Evolutionary conservation across 2,113 vertebrate genomes (phyloP).

Genomic region (Proteles cristata): DNA sequence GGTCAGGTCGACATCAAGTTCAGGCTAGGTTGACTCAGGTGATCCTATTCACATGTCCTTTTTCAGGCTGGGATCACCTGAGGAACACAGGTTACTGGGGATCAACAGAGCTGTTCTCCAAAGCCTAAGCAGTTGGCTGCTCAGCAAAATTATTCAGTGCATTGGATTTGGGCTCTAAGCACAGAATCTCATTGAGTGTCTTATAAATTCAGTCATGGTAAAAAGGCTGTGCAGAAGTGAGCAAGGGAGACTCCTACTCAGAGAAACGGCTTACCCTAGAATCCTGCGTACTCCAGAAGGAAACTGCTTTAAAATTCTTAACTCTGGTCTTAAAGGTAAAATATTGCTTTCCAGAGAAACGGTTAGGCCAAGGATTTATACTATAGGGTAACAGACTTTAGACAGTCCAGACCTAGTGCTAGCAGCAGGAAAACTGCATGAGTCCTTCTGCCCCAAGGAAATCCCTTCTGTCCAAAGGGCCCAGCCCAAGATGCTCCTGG

Average conservation of each 20-base stretch:
- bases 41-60: background rate
- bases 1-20: constrained; percentile 6
- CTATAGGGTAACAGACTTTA: background rate
- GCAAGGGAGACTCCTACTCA: background rate
- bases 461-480: background rate
- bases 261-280: background rate
- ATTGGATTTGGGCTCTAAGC: background rate
- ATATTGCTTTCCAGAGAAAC: background rate
- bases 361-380: background rate
- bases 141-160: background rate
- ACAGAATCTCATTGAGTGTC: background rate
- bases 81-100: background rate
- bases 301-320: background rate
- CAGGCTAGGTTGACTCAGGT: background rate
- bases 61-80: background rate
- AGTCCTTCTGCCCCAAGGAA: background rate
- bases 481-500: background rate
- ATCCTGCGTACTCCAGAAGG: background rate
- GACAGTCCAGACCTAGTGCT: background rate
- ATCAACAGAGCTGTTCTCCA: background rate
- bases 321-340: background rate
- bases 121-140: background rate
- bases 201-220: background rate
- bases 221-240: background rate
- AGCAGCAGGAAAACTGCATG: background rate